Percentiles rank a stretch among this genome's conserved stretches.
These are phyloP conservation scores for Malachius bipustulatus DNA, from an alignment of 2,888 invertebrate species.

Conservation along the genomic window DNA sequence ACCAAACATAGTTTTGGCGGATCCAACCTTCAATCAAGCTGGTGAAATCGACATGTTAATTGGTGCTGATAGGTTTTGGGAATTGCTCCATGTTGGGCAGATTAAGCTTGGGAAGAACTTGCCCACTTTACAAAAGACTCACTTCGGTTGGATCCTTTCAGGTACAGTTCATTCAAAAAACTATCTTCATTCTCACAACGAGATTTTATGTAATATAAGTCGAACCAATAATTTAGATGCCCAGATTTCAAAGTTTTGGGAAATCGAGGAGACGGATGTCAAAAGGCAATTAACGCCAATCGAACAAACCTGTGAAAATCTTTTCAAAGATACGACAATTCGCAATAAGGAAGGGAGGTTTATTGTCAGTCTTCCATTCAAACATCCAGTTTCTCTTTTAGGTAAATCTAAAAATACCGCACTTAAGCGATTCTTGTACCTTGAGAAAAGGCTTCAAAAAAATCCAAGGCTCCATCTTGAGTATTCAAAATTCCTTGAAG, in stretches of 20 bases:
- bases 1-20: slow-evolving; percentile 8
- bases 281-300: background rate
- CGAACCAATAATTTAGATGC: too few species aligned
- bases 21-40: slow-evolving; percentile 9
- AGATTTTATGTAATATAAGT: too few species aligned
- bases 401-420: slow-evolving; percentile 8
- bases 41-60: slow-evolving; percentile 10
- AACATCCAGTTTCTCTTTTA: slow-evolving; percentile 1
- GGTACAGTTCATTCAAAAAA: slow-evolving; percentile 5
- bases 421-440: background rate
- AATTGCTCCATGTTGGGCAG: slow-evolving; percentile 12
- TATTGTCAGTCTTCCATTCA: slow-evolving; percentile 10
- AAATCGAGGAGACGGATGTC: slow-evolving; percentile 7
- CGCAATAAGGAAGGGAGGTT: slow-evolving; percentile 6
- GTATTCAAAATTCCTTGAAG: slow-evolving; percentile 9
- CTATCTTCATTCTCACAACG: too few species aligned
- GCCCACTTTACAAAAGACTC: slow-evolving; percentile 11
- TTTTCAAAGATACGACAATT: slow-evolving; percentile 10
- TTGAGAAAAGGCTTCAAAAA: slow-evolving; percentile 6
- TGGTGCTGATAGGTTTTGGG: slow-evolving; percentile 11
- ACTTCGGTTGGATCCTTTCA: slow-evolving; percentile 11
- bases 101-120: slow-evolving; percentile 7
- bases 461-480: slow-evolving; percentile 4
- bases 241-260: slow-evolving; percentile 9
- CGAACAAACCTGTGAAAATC: slow-evolving; percentile 6